Evolutionary conservation across 2,797 vertebrate genomes (phyloP), one percentile per base, ranked within the genome.

Genomic region (Pangasius mekongensis): DNA sequence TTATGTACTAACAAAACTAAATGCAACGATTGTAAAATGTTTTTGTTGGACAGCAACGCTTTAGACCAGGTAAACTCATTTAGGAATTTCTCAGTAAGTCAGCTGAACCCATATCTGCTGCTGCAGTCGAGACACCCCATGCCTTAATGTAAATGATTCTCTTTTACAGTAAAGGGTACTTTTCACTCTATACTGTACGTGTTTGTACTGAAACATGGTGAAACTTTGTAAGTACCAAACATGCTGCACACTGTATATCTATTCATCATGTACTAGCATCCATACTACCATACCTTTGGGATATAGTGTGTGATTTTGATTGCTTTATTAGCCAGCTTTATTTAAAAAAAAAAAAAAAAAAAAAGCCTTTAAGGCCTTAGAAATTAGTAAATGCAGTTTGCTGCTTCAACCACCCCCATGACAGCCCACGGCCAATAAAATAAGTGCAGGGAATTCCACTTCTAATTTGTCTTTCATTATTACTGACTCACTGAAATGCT

Each of bases 121-220:
- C 93, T 94, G 92, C 94, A 92, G 66, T 91, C 71, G 93, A 89
- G 89, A 94, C 93, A 96, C 96, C 96, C 94, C 94, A 96, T 95
- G 96, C 96, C 96, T 97, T 97, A 96, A 96, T 96, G 94, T 95
- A 95, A 94, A 95, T 92, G 93, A 91, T 92, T 92, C 90, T 86
- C 84, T 87, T 71, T 94, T 90, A 93, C 94, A 91, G 91, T 83
- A 92, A 94, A 94, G 93, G 94, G 90, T 92, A 94, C 91, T 89
- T 92, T 91, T 92, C 92, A 89, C 89, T 92, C 80, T 24, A 36
- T 87, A 82, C 89, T 86, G 87, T 90, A 89, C 93, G 93, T 89
- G 91, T 93, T 93, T 95, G 94, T 93, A 93, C 93, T 93, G 69
- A 91, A 87, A 78, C 90, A 84, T 86, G 66, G 83, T 83, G 83